phyloP scores from a whole-genome alignment of 2,888 invertebrate species.

The Synanthedon myopaeformis region DNA sequence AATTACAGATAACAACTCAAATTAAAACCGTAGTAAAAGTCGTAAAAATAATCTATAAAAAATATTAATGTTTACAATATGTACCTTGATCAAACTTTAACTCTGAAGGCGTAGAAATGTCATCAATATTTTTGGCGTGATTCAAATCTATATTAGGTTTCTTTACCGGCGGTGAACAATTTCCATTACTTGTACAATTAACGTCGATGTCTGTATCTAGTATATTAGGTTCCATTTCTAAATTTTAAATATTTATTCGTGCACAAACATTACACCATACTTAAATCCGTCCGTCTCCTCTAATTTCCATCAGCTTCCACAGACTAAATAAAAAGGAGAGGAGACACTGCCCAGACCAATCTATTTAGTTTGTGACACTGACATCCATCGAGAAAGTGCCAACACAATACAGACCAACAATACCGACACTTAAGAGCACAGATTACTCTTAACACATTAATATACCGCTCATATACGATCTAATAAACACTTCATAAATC shows the following conservation, averaged over 20 bases:
- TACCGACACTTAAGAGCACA: too few species aligned
- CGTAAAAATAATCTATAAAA: conserved; percentile 2
- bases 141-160: conserved; percentile 38
- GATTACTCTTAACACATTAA: too few species aligned
- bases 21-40: conserved; percentile 1
- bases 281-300: conserved; percentile 1
- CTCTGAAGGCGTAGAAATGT: conserved; percentile 72
- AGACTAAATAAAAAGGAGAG: too few species aligned
- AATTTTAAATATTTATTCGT: conserved; percentile 35
- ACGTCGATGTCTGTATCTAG: conserved; percentile 36
- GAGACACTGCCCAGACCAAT: too few species aligned
- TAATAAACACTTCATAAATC: too few species aligned
- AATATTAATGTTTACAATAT: conserved; percentile 36
- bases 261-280: conserved; percentile 60
- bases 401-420: too few species aligned
- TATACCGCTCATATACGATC: too few species aligned
- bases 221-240: conserved; percentile 50
- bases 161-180: conserved; percentile 34
- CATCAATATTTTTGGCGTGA: conserved; percentile 62
- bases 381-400: too few species aligned
- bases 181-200: conserved; percentile 43
- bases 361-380: too few species aligned
- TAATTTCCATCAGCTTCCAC: too few species aligned
- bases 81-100: conserved; percentile 78
- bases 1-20: not conserved